phyloP scores from a whole-genome alignment of 1,140 invertebrate genomes.

The Cyclina sinensis region DNA sequence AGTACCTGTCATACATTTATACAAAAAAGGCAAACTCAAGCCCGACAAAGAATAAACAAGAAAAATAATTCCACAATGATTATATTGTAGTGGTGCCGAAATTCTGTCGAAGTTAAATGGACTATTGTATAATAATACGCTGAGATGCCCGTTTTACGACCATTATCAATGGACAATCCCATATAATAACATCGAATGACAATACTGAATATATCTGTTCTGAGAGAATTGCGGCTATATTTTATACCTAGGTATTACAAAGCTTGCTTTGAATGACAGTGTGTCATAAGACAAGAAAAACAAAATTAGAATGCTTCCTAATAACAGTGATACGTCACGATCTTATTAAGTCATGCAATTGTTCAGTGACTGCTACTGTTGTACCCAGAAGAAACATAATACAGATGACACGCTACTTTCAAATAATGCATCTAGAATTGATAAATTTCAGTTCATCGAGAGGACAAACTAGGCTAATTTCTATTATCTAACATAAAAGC shows the following conservation, averaged over 20 bases:
- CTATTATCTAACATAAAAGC: too few relatives aligned
- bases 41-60: background rate
- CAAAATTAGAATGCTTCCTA: background rate
- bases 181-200: background rate
- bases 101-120: background rate
- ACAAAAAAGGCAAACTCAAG: too few relatives aligned
- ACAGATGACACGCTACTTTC: too few relatives aligned
- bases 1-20: too few relatives aligned
- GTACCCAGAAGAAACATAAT: too few relatives aligned
- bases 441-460: too few relatives aligned
- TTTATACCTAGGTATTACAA: constrained; percentile 9
- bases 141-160: too few relatives aligned
- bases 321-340: background rate
- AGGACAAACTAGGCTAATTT: too few relatives aligned
- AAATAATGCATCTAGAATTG: too few relatives aligned
- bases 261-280: background rate
- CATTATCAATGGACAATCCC: background rate
- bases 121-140: too few relatives aligned
- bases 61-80: background rate
- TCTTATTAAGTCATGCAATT: background rate
- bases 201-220: background rate
- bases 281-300: background rate
- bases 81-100: background rate
- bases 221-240: background rate
- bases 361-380: too few relatives aligned